These are phyloP conservation scores for Protobothrops flavoviridis DNA, from an alignment of 2,113 vertebrate genomes.

Conservation along the genomic window DNA sequence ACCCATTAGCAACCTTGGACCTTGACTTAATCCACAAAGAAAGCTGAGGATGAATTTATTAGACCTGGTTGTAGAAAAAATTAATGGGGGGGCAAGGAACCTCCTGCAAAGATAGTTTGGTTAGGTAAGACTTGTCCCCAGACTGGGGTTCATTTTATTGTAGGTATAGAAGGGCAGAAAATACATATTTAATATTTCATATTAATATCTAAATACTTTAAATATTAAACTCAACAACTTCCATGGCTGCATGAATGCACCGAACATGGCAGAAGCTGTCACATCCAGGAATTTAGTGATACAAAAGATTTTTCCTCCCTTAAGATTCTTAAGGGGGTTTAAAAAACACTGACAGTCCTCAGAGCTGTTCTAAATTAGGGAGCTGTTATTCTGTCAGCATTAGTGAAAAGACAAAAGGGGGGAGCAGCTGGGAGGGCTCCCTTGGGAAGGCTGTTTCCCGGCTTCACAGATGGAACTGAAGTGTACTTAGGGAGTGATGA, in stretches of 20 bases:
- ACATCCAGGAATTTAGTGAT: not conserved
- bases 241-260: not conserved
- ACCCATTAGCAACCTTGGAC: not conserved
- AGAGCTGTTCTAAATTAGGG: not conserved
- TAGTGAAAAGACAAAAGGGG: not conserved
- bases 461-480: not conserved
- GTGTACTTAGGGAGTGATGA: constrained; percentile 14
- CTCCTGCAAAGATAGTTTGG: not conserved
- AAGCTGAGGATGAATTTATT: not conserved
- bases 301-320: not conserved
- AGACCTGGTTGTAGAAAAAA: not conserved
- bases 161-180: not conserved
- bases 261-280: not conserved
- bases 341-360: not conserved
- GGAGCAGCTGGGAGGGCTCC: not conserved
- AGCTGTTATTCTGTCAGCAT: constrained; percentile 7
- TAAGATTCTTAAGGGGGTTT: not conserved
- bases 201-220: not conserved
- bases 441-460: not conserved
- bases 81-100: not conserved
- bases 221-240: not conserved
- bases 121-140: not conserved
- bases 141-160: not conserved
- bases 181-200: not conserved
- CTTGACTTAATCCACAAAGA: not conserved